Base-by-base conservation (phyloP, 53 echinoderm and acorn worm species). In the Henricia sp. region DNA sequence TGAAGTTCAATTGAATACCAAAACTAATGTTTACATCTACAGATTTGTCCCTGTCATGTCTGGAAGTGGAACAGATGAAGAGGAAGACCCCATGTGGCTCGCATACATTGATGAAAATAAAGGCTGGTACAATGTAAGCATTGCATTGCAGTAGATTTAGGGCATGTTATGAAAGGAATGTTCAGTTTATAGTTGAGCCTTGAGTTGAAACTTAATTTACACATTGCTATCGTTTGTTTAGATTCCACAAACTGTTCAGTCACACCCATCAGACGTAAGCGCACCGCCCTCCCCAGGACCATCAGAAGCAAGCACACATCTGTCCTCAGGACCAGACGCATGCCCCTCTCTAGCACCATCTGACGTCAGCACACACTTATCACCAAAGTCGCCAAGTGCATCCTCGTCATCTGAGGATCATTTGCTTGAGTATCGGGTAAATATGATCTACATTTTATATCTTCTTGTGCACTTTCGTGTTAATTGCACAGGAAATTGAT, bases 61-160 rank as follows among this genome's bases (percentile, higher is more conserved):
- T 9, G 5, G 27, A 2, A 13, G 4, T 13, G 28, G 27, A 25
- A 21, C 60, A 12, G 26, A 62, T 65, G 36, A 28, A 14, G 65
- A 65, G 65, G 28, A 65, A 65, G 65, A 65, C 65, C 16, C 46
- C 1, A 44, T 70, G 41, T 70, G 40, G 44, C 44, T 70, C n/a
- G 21, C 70, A 6, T 70, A 70, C 29, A 41, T 41, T 1, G 44
- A 70, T 19, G 70, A 38, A 0, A 70, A 43, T 39, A 41, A 63
- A 21, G 70, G 40, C 70, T 70, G 70, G 44, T 38, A 38, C 70
- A 70, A 42, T 42, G 70, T 70, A 3, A 70, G 70, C 70, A 70
- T 42, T 48, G 16, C 9, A 16, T 48, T 9, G 9, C 16, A 48
- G 16, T 48, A 48, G 9, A 16, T 48, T 9, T 48, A 9, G 16